Evolutionary conservation across 2,797 vertebrate genomes (phyloP).

Genomic region (Cyclopterus lumpus): DNA sequence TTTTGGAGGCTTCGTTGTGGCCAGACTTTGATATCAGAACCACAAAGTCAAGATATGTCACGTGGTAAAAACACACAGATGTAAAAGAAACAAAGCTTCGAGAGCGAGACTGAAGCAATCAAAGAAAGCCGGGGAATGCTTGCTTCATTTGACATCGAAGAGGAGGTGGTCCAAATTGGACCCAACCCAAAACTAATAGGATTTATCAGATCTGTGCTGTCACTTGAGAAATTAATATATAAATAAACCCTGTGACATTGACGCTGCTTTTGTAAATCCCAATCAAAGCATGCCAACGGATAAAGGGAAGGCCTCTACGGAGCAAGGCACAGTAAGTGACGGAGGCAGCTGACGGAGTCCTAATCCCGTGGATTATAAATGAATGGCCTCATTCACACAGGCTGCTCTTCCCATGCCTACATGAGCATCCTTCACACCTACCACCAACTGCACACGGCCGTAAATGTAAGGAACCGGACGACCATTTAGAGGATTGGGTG

Average conservation of each 20-base stretch:
- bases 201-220: conserved; percentile 54
- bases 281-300: conserved; percentile 53
- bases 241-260: conserved; percentile 38
- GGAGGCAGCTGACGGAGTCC: conserved; percentile 67
- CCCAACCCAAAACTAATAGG: conserved; percentile 41
- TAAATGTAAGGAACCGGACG: conserved; percentile 22
- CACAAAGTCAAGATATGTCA: neutral
- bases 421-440: conserved; percentile 30
- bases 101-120: conserved; percentile 19
- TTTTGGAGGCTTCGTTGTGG: neutral
- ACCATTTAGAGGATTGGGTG: conserved; percentile 23
- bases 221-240: conserved; percentile 13
- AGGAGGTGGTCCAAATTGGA: conserved; percentile 32
- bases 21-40: conserved; percentile 13
- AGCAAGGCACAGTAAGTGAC: conserved; percentile 60
- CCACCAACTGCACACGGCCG: conserved; percentile 32
- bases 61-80: neutral
- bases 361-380: conserved; percentile 70
- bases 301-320: conserved; percentile 6
- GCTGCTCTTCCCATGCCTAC: conserved; percentile 53
- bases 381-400: conserved; percentile 66
- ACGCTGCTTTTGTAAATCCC: conserved; percentile 30
- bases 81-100: conserved; percentile 15
- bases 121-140: conserved; percentile 17
- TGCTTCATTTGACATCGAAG: conserved; percentile 11